Evolutionary conservation across 1,140 invertebrate species (phyloP).

Genomic region (Chrysoperla carnea): DNA sequence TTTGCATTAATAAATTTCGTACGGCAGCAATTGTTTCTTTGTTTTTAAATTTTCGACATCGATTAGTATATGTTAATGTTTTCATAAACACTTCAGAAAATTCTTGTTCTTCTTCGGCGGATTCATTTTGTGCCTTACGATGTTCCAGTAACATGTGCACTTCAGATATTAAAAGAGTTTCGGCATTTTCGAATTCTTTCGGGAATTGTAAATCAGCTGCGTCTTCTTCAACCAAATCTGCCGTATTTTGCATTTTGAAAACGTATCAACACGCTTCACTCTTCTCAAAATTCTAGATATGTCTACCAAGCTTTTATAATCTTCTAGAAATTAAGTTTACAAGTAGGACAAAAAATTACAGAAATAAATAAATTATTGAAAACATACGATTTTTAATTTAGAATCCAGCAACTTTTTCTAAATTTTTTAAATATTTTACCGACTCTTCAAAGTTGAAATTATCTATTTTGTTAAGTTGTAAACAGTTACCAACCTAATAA

Average conservation of each 20-base stretch:
- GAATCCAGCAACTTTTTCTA: no score
- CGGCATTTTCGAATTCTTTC: conserved; percentile 96
- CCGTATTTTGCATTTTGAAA: conserved; percentile 8
- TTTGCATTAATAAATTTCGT: conserved; percentile 78
- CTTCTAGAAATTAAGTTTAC: no score
- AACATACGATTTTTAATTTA: no score
- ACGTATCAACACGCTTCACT: no score
- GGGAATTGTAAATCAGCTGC: conserved; percentile 73
- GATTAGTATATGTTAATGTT: conserved; percentile 87
- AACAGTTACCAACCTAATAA: no score
- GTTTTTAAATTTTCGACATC: conserved; percentile 95
- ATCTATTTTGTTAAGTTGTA: no score
- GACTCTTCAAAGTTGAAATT: conserved; percentile 1
- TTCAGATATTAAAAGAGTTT: conserved; percentile 94
- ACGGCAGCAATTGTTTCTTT: conserved; percentile 94
- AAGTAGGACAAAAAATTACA: no score
- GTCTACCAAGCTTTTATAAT: no score
- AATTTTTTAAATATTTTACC: no score
- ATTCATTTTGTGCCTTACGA: conserved; percentile 93
- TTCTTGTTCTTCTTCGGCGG: conserved; percentile 94
- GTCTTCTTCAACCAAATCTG: conserved; percentile 62
- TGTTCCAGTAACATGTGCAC: conserved; percentile 96
- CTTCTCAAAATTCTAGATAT: no score
- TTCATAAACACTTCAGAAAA: conserved; percentile 98
- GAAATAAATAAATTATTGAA: no score